Evolutionary conservation across 2,888 invertebrate genomes (phyloP), one percentile per base, ranked within the genome.

Genomic region (Nematopogon swammerdamellus): DNA sequence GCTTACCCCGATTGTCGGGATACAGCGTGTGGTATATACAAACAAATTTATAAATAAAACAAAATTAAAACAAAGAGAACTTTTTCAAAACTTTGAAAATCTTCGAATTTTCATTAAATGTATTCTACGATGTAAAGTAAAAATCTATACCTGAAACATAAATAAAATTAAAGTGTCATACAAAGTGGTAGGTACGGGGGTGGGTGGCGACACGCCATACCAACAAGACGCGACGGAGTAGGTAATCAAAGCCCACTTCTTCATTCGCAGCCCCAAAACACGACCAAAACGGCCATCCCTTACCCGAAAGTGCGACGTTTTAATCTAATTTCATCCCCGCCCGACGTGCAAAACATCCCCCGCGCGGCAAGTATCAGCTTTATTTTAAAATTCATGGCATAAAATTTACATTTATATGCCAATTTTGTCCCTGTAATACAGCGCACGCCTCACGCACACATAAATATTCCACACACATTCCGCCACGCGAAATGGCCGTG

Each of bases 401-500:
- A 76, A 79, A 77, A 79, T 79, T 77, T 76, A 77, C 79, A 77
- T 79, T 77, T 77, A 77, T 77, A 77, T 77, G 77, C 79, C 79
- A 76, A 79, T 79, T 79, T 79, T 73, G 75, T 75, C 73, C 73
- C 72, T 74, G 69, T 72, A 75, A 73, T 73, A 72, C 74, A 68
- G 72, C 70, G 70, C 68, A 65, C 70, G 71, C 68, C 62, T 68
- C 72, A 69, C 73, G 71, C 73, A 74, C 74, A 76, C 76, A 76
- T 77, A 74, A 72, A 70, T 74, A 79, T 76, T 70, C 77, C 57
- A 68, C 64, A 70, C 72, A 76, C 73, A 74, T 62, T 59, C 59
- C 60, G 58, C 59, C 62, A 48, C 61, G 61, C 60, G 61, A 60
- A 63, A 69, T 68, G 68, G 65, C 70, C 70, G 65, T 60, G 54